Evolutionary conservation across 2,113 vertebrate genomes (phyloP).

Genomic region (Abramis brama): DNA sequence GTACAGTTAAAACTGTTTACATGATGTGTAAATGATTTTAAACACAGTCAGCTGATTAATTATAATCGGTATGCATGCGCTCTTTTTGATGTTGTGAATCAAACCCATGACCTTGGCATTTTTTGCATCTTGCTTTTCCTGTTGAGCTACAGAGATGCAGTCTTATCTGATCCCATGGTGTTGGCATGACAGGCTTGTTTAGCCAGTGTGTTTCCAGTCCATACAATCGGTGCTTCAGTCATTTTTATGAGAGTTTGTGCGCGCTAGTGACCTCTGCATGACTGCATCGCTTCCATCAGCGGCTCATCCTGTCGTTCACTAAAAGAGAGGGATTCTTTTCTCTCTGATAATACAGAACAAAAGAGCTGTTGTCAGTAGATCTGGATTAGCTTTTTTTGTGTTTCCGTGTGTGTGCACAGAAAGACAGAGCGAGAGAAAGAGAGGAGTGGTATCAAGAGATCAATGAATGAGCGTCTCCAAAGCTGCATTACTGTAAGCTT

Average conservation of each 20-base stretch:
- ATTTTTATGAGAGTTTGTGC: conserved; percentile 2
- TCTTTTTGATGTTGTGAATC: background rate
- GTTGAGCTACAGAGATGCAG: conserved; percentile 6
- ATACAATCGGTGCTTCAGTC: background rate
- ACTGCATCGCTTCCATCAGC: conserved; percentile 40
- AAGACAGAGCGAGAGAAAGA: conserved; percentile 10
- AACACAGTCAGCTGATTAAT: background rate
- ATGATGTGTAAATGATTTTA: background rate
- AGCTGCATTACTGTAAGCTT: conserved; percentile 44
- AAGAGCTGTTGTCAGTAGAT: conserved; percentile 46
- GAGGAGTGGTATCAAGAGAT: conserved; percentile 41
- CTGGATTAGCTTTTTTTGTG: conserved; percentile 40
- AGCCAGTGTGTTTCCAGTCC: background rate
- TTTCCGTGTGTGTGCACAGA: conserved; percentile 14
- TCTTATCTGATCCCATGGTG: background rate
- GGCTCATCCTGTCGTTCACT: conserved; percentile 18
- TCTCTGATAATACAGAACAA: conserved; percentile 48
- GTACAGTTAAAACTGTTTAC: background rate
- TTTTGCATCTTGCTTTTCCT: background rate
- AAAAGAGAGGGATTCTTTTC: conserved; percentile 42
- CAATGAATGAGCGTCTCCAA: conserved; percentile 36
- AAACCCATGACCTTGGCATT: conserved; percentile 9
- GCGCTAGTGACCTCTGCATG: conserved; percentile 25
- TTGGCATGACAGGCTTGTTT: background rate
- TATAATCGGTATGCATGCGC: background rate